phyloP scores from a whole-genome alignment of 2,113 vertebrate genomes.

The Rhinolophus ferrumequinum region DNA sequence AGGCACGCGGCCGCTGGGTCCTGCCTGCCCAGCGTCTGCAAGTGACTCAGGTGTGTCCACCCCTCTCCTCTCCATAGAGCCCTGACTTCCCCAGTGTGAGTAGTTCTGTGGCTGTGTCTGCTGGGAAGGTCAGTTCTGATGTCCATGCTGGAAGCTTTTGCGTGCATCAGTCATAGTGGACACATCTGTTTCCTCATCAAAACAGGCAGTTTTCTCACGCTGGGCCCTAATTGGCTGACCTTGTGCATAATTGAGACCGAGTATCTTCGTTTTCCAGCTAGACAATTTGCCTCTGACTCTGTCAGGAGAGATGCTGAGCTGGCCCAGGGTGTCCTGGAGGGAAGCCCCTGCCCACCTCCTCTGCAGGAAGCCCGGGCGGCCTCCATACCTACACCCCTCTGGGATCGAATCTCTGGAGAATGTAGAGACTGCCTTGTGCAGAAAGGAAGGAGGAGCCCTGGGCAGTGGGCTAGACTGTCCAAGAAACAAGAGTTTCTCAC shows the following conservation, averaged over 20 bases:
- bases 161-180: not conserved
- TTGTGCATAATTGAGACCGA: conserved; percentile 54
- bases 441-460: not conserved
- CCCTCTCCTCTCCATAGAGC: no score
- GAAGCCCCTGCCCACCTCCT: not conserved
- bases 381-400: not conserved
- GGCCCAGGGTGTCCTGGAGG: not conserved
- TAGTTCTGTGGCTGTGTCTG: not conserved
- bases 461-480: not conserved
- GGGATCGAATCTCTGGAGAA: not conserved
- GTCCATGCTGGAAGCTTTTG: not conserved
- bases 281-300: not conserved
- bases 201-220: not conserved
- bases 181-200: conserved; percentile 37
- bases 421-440: not conserved
- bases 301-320: not conserved
- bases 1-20: not conserved
- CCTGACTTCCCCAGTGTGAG: not conserved
- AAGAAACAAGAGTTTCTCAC: not conserved
- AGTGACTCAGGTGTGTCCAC: not conserved
- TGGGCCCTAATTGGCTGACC: conserved; percentile 30
- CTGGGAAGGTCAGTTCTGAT: not conserved
- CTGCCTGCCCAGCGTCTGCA: not conserved
- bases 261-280: conserved; percentile 55
- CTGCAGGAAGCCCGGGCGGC: fast-evolving